These are phyloP conservation scores for Peucedramus taeniatus DNA, from an alignment of 2,113 vertebrate species.

Conservation along the genomic window DNA sequence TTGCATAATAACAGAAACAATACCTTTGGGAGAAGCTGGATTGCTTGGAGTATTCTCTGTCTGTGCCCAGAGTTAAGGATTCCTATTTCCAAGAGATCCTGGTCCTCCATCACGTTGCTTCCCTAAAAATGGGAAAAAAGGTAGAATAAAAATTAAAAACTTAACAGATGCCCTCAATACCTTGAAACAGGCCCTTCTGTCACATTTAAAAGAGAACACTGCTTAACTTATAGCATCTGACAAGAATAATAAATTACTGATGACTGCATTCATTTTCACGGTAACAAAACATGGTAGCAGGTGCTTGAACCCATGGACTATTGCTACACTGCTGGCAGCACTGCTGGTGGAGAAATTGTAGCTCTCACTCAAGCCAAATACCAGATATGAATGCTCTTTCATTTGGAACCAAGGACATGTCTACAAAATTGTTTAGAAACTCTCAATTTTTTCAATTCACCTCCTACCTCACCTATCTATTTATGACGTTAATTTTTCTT, in stretches of 20 bases:
- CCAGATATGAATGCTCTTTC: not conserved
- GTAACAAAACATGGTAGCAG: not conserved
- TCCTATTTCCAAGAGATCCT: conserved; percentile 96
- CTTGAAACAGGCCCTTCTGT: not conserved
- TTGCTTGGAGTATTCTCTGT: conserved; percentile 97
- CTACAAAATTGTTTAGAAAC: not conserved
- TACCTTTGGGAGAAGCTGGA: conserved; percentile 95
- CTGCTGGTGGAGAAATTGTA: not conserved
- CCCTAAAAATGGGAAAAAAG: conserved; percentile 75
- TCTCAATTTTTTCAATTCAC: not conserved
- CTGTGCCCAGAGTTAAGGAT: conserved; percentile 97
- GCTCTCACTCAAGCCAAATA: not conserved
- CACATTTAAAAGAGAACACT: not conserved
- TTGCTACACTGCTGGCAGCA: not conserved
- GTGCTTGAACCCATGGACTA: not conserved
- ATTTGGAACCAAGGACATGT: not conserved
- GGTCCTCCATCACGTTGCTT: conserved; percentile 98
- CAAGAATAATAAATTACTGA: not conserved
- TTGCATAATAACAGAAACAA: not conserved
- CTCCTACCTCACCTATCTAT: not conserved
- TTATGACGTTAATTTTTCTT: not conserved
- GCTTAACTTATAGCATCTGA: not conserved
- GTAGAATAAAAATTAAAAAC: not conserved
- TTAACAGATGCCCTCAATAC: not conserved
- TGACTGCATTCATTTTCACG: not conserved